Evolutionary conservation across 2,113 vertebrate genomes (phyloP), one percentile per base, ranked within the genome.

Genomic region (Connochaetes taurinus): DNA sequence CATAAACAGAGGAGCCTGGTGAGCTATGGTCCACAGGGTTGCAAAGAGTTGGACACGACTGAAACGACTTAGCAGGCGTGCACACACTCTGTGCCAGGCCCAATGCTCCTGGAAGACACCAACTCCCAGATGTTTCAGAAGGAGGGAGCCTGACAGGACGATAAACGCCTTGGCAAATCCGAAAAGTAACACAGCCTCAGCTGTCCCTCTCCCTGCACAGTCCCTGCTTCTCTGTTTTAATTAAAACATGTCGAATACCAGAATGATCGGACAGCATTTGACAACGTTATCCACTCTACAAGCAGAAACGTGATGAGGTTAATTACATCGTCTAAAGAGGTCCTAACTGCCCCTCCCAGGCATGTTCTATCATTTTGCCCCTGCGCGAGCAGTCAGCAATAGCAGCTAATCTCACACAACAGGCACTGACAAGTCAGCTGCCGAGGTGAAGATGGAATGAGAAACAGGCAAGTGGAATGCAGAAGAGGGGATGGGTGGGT

Each of bases 301-400:
- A 97, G 95, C 76, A 96, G 80, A 97, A 98, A 98, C 95, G 97
- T 86, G 97, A 98, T 55, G 86, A 98, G 98, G 97, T 98, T 98
- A 98, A 98, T 98, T 76, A 95, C 11, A 81, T 58, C 1, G 2
- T 98, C 96, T 97, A 97, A 90, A 96, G 97, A 87, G 58, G 78
- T 78, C 76, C 90, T 97, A 91, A 97, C 93, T 97, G 96, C 60
- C 94, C 97, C 97, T 98, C 87, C 74, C 74, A 96, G 95, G 89
- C 43, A 7, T 95, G 60, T 88, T 89, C 93, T 97, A 98, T 97
- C 96, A 71, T 91, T 95, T 96, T 98, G 95, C 96, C 96, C 95
- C 84, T 19, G 84, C 97, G 98, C 81, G 25, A 96, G 90, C 53
- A 96, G 97, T 97, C 96, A 97, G 96, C 96, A 98, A 98, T 47